Base-by-base conservation (phyloP, 1,140 invertebrate genomes). In the Danaus plexippus region DNA sequence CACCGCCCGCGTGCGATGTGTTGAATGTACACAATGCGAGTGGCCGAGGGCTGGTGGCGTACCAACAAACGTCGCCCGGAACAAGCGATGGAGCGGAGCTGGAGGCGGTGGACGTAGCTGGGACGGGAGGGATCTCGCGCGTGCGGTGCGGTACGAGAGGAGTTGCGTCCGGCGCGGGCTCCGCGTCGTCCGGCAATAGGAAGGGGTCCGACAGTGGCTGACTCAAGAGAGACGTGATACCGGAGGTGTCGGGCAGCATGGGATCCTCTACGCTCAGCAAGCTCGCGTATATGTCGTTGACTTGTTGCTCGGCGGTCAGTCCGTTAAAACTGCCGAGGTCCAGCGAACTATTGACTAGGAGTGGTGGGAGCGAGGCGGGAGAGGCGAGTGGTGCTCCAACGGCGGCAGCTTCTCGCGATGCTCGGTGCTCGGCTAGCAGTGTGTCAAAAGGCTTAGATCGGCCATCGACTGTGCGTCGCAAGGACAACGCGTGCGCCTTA, bases 381-480 rank as follows among this genome's bases (percentile, higher is more conserved):
- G 58, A 53, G 15, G 61, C 48, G 8, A 67, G 61, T 2, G 59
- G 58, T 40, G 59, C 47, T 48, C 67, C 62, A 13, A 71, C 67
- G 10, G 70, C 63, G 4, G 61, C 64, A 9, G 77, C 71, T 51
- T 83, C 83, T 32, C 68, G 59, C 40, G 90, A 89, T 42, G 92
- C 92, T 45, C 92, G 87, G 74, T 95, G 94, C 59, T 95, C 94
- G 4, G 92, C 91, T 45, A 96, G 87, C 15, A 96, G 85, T 46
- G 92, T 91, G 81, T 96, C 94, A 84, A 95, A 96, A 18, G 91
- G 88, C 80, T 94, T 94, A 47, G 90, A 90, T 22, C 94, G 85
- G 0, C 93, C 94, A 46, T 87, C 69, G n/a, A 95, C 94, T 9
- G 90, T 91, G 56, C 94, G 80, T 45, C 94, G 84, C 51, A 94